These are phyloP conservation scores for Barbus barbus DNA, from an alignment of 2,113 vertebrate genomes.

Conservation along the genomic window DNA sequence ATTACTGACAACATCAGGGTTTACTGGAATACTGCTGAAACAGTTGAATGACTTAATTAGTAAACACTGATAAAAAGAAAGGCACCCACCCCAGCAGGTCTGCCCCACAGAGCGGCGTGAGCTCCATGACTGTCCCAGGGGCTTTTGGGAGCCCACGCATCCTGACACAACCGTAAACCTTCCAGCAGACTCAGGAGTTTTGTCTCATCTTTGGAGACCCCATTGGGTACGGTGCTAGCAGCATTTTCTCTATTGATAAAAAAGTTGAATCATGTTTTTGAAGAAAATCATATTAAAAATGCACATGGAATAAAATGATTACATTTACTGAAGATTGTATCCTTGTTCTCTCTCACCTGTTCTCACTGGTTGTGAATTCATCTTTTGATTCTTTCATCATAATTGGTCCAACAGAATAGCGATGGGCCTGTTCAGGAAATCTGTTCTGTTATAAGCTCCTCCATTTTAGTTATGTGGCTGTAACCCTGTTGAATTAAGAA, in stretches of 20 bases:
- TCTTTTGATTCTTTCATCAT: conserved; percentile 49
- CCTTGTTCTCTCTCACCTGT: conserved; percentile 42
- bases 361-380: conserved; percentile 13
- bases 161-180: conserved; percentile 71
- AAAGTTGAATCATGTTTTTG: not conserved
- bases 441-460: not conserved
- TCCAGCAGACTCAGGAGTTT: conserved; percentile 63
- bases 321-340: not conserved
- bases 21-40: not conserved
- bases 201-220: conserved; percentile 21
- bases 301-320: not conserved
- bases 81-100: conserved; percentile 75
- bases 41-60: not conserved
- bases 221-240: conserved; percentile 38
- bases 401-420: conserved; percentile 15
- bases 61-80: not conserved
- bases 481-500: conserved; percentile 2
- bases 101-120: conserved; percentile 67
- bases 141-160: conserved; percentile 75
- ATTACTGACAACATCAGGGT: not conserved
- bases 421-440: not conserved
- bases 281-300: not conserved
- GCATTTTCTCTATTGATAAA: conserved; percentile 22
- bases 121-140: conserved; percentile 65
- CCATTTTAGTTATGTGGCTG: conserved; percentile 12